These are phyloP conservation scores for Chionis minor DNA, from an alignment of 2,113 vertebrate species.

Conservation along the genomic window DNA sequence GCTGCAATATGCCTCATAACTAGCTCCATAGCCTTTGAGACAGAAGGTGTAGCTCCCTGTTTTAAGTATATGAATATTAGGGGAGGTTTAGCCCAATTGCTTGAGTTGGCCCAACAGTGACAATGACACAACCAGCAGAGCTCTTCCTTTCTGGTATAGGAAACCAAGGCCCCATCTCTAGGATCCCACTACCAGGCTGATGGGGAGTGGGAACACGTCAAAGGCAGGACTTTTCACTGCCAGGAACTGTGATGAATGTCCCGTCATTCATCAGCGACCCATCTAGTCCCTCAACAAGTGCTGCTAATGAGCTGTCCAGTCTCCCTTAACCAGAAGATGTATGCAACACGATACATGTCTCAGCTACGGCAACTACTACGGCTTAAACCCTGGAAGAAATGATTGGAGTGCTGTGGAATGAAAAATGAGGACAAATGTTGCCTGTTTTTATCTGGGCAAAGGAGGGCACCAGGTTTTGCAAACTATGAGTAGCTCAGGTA, in stretches of 20 bases:
- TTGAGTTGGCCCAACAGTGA: not conserved
- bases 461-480: not conserved
- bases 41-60: not conserved
- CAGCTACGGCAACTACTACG: not conserved
- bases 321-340: not conserved
- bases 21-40: not conserved
- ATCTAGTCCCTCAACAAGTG: not conserved
- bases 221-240: not conserved
- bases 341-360: not conserved
- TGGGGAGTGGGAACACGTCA: not conserved
- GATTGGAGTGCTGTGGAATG: not conserved
- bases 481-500: not conserved
- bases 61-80: not conserved
- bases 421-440: not conserved
- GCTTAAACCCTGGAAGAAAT: not conserved
- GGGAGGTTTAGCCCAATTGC: not conserved
- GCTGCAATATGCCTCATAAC: not conserved
- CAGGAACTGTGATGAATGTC: not conserved
- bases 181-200: not conserved
- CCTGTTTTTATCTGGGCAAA: fast-evolving
- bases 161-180: not conserved
- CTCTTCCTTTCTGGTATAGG: not conserved
- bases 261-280: not conserved
- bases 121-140: not conserved
- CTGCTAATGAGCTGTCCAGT: not conserved